Percentiles rank a stretch among this genome's conserved stretches.
Conservation (phyloP, 2,888 invertebrate species). For the Leptogaster cylindrica region DNA sequence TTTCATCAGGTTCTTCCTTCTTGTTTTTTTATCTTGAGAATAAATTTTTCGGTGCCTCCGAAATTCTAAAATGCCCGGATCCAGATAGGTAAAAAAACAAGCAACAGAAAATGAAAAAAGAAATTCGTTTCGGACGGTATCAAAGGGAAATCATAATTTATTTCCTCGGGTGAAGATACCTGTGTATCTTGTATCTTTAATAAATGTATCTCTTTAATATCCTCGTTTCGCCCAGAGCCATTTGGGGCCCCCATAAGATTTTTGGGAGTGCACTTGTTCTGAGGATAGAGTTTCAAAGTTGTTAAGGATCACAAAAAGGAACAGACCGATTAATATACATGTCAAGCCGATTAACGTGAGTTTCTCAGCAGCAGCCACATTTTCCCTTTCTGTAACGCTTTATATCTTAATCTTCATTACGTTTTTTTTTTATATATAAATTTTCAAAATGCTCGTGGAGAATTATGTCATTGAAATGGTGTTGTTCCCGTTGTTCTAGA, state of each 20-base stretch:
- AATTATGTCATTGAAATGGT: not conserved
- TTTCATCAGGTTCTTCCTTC: constrained; percentile 10
- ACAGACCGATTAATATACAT: constrained; percentile 34
- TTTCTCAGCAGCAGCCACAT: not conserved
- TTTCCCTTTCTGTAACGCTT: not conserved
- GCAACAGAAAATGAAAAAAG: too few relatives aligned
- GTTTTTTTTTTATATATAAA: too few relatives aligned
- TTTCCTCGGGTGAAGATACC: constrained; percentile 22
- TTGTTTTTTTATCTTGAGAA: too few relatives aligned
- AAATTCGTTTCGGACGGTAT: constrained; percentile 39
- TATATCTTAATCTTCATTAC: constrained; percentile 33
- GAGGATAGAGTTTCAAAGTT: constrained; percentile 1
- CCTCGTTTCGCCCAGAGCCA: not conserved
- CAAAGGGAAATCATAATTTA: constrained; percentile 45
- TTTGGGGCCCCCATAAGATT: not conserved
- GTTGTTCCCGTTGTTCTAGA: too few relatives aligned
- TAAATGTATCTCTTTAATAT: not conserved
- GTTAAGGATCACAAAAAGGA: constrained; percentile 27
- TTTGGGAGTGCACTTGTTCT: not conserved
- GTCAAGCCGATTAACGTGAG: constrained; percentile 12
- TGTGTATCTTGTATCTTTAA: constrained; percentile 16
- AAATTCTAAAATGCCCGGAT: constrained; percentile 23
- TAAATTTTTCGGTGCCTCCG: constrained; percentile 32
- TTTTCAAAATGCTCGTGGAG: too few relatives aligned
- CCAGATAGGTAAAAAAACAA: constrained; percentile 20